Conservation (phyloP, 2,797 vertebrate species). For the Sebastes iracundus region DNA sequence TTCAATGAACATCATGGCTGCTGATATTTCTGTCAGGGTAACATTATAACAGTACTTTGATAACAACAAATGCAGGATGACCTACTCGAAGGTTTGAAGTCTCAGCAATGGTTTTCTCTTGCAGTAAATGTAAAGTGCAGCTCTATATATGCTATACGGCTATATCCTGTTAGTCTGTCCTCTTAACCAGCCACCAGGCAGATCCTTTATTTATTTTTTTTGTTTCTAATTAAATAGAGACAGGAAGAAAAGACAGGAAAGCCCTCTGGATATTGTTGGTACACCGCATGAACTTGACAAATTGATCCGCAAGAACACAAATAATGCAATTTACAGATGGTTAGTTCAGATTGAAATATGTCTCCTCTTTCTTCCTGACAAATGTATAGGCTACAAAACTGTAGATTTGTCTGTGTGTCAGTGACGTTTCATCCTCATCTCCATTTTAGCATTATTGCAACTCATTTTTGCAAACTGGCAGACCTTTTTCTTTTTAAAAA, state of each 20-base stretch:
- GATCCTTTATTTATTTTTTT: background rate
- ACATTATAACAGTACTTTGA: background rate
- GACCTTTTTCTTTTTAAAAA: conserved; percentile 68
- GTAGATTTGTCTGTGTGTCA: background rate
- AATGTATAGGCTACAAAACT: background rate
- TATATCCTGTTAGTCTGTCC: background rate
- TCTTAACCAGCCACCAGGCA: background rate
- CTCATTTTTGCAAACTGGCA: conserved; percentile 36
- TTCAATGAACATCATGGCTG: background rate
- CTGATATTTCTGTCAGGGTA: background rate
- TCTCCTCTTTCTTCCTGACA: conserved; percentile 11
- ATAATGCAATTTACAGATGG: conserved; percentile 3
- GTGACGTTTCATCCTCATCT: conserved; percentile 1
- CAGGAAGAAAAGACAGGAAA: conserved; percentile 27
- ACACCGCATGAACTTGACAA: conserved; percentile 1
- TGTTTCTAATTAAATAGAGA: conserved; percentile 23
- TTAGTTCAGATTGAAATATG: conserved; percentile 7
- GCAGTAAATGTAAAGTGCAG: background rate
- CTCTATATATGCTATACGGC: background rate
- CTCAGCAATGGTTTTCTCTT: background rate
- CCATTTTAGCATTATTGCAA: conserved; percentile 2
- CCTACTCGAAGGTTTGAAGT: background rate
- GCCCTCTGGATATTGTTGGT: conserved; percentile 22
- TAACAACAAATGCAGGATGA: background rate
- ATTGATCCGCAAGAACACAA: background rate